Evolutionary conservation across 2,113 vertebrate species (phyloP).

Genomic region (Seriola dumerili): DNA sequence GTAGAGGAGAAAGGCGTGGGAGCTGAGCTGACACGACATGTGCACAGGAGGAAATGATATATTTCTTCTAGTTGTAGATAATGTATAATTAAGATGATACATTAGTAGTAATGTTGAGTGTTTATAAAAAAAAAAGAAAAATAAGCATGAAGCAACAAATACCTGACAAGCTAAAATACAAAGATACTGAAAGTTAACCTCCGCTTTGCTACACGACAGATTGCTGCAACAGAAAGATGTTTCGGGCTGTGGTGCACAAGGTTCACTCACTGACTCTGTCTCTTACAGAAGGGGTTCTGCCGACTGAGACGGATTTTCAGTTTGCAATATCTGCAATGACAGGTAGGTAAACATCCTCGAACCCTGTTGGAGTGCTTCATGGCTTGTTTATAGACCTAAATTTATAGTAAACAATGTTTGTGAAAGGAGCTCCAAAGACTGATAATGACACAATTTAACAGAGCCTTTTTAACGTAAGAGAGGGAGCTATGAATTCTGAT

Average conservation of each 20-base stretch:
- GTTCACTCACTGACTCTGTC: no score
- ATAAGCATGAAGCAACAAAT: no score
- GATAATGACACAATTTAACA: neutral
- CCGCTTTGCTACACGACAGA: no score
- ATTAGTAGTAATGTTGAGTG: no score
- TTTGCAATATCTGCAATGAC: neutral
- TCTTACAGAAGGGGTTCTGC: no score
- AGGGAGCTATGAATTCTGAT: neutral
- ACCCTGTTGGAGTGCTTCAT: no score
- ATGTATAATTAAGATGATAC: neutral
- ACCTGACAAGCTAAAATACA: neutral
- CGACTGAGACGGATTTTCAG: no score
- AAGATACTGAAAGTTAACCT: neutral
- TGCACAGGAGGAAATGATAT: neutral
- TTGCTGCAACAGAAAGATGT: no score
- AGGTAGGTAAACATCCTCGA: neutral
- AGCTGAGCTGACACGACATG: neutral
- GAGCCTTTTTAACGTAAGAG: neutral
- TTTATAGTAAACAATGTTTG: neutral
- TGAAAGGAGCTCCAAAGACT: neutral
- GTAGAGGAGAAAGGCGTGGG: neutral
- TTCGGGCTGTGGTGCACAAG: no score
- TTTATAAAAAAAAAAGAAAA: no score
- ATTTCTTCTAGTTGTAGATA: neutral
- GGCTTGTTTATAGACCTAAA: no score